These are phyloP conservation scores for Camelus bactrianus DNA, from an alignment of 2,113 vertebrate genomes.

Conservation along the genomic window DNA sequence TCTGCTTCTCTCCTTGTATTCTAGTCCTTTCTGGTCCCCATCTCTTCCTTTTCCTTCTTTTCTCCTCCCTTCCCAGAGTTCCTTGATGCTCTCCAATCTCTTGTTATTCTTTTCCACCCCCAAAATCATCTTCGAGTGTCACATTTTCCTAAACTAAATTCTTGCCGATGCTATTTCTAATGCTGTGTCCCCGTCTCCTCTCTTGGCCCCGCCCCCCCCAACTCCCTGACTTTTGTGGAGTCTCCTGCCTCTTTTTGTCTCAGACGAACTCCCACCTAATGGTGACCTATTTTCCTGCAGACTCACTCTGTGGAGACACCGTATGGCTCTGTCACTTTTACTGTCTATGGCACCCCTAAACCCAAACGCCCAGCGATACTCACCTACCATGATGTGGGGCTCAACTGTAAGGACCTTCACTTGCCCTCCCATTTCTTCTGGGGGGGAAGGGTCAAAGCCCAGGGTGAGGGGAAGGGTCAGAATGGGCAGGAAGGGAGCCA, in stretches of 20 bases:
- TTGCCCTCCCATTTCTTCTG: neutral
- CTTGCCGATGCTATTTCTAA: neutral
- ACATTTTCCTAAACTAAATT: neutral
- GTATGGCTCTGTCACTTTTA: constrained; percentile 92
- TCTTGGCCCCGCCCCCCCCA: neutral
- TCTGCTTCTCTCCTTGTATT: neutral
- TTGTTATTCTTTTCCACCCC: neutral
- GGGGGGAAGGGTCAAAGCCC: neutral
- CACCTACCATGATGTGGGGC: constrained; percentile 95
- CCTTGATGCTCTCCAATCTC: neutral
- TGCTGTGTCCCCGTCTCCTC: neutral
- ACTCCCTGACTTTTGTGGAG: neutral
- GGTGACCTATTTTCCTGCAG: constrained; percentile 81
- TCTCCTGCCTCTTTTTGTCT: neutral
- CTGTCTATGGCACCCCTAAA: constrained; percentile 91
- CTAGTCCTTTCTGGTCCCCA: neutral
- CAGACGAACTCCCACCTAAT: neutral
- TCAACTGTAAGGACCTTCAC: constrained; percentile 91
- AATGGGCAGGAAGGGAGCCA: neutral
- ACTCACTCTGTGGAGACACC: constrained; percentile 94
- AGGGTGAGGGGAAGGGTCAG: neutral
- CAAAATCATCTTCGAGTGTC: neutral
- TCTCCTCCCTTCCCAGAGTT: neutral
- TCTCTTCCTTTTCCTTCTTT: neutral
- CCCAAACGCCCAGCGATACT: constrained; percentile 94